Conservation (phyloP, 2,888 invertebrate species). For the Pheosia gnoma region DNA sequence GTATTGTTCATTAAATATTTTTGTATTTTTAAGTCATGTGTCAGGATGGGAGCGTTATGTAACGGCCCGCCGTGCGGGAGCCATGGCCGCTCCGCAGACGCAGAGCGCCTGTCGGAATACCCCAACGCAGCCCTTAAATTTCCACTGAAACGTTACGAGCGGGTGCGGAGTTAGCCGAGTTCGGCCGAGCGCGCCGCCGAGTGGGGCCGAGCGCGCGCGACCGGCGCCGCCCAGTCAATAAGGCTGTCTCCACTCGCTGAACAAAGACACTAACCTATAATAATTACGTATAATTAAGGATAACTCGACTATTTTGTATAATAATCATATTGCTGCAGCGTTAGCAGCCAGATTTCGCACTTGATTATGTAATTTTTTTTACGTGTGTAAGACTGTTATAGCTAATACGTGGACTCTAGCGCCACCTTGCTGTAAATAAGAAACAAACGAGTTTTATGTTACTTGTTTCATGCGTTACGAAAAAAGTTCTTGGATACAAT, state of each 20-base stretch:
- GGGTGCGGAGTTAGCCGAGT: conserved; percentile 59
- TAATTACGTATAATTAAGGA: conserved; percentile 82
- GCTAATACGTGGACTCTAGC: conserved; percentile 9
- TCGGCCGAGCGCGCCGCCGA: conserved; percentile 60
- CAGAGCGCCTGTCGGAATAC: conserved; percentile 67
- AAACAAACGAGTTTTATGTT: not conserved
- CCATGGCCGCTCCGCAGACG: conserved; percentile 57
- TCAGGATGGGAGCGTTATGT: conserved; percentile 54
- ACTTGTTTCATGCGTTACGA: not conserved
- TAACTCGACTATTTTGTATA: conserved; percentile 74
- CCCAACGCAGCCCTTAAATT: conserved; percentile 80
- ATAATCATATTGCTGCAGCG: conserved; percentile 66
- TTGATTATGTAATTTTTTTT: conserved; percentile 40
- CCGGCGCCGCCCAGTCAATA: conserved; percentile 84
- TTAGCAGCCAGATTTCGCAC: conserved; percentile 50
- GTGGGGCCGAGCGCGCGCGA: conserved; percentile 65
- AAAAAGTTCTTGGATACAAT: not conserved
- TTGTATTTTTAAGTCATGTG: conserved; percentile 44
- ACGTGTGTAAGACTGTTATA: conserved; percentile 20
- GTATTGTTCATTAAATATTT: conserved; percentile 21
- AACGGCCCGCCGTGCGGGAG: conserved; percentile 52
- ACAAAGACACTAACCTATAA: conserved; percentile 83
- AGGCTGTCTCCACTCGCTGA: conserved; percentile 79
- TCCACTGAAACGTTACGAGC: conserved; percentile 63
- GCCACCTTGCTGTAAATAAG: conserved; percentile 7